Base-by-base conservation (phyloP, 2,888 invertebrate species). In the Limulus polyphemus region DNA sequence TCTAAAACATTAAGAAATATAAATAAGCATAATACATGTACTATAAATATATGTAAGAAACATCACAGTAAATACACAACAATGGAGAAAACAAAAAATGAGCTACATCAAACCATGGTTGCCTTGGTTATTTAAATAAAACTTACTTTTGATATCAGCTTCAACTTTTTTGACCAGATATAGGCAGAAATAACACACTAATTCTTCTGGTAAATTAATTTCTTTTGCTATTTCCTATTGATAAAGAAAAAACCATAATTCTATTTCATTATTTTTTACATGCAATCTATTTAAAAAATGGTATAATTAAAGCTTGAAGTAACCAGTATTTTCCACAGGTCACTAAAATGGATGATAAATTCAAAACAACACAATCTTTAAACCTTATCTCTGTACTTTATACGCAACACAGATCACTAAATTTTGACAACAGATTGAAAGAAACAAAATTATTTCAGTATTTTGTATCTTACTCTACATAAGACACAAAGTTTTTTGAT, bases 171-270 rank as follows among this genome's bases (percentile, higher is more conserved):
- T 84, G 71, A 92, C 85, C 67, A 97, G 81, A 79, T 86, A 98
- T 61, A 98, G 79, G 57, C 92, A 88, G 80, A 97, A 98, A 77
- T 90, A 94, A 73, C 86, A 86, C 61, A 85, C 81, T 77, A 87
- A 83, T 73, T 90, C 85, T 71, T 84, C 83, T 60, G 88, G 83
- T 69, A 97, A 78, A 74, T 88, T 86, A 46, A 97, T 83, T 72
- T 87, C 83, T 72, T 84, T 83, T 73, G 89, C 88, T 17, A 88
- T 84, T 79, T 87, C 86, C 80, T 88, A 82, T 69, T 32, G 32
- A 75, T 75, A 67, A 65, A 59, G 60, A 64, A 66, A 65, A n/a
- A n/a, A n/a, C n/a, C n/a, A n/a, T 50, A 32, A 32, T 32, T 32
- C 32, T 7, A 32, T 7, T 32, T 32, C 32, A 32, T 32, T 32